A percentile compares a stretch with the other conserved stretches of the same genome.
phyloP scores from a whole-genome alignment of 2,797 vertebrate genomes.

The Cyprinella venusta region DNA sequence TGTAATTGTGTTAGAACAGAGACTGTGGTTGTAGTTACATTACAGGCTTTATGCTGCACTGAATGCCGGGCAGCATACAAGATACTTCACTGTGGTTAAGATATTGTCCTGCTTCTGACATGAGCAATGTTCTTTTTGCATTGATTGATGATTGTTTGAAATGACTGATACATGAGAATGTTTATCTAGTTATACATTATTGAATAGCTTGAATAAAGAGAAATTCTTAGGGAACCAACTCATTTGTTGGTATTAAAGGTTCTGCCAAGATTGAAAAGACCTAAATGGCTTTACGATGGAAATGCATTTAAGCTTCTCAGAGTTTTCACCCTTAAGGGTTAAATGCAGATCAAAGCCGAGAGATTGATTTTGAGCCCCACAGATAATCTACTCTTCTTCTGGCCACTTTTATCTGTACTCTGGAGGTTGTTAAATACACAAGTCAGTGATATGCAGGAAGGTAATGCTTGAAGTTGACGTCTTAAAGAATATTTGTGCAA shows the following conservation, averaged over 20 bases:
- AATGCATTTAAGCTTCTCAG: slow-evolving; percentile 1
- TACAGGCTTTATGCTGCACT: slow-evolving; percentile 5
- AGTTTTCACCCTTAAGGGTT: slow-evolving; percentile 31
- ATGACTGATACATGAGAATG: slow-evolving; percentile 28
- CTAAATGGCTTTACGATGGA: background rate
- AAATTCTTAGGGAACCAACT: background rate
- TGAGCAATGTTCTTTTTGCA: background rate
- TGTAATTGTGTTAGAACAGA: slow-evolving; percentile 25
- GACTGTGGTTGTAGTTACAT: slow-evolving; percentile 1
- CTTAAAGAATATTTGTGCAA: background rate
- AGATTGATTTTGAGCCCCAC: slow-evolving; percentile 37
- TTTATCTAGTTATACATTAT: slow-evolving; percentile 24
- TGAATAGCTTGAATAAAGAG: slow-evolving; percentile 5
- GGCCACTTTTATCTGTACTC: slow-evolving; percentile 13
- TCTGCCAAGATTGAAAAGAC: slow-evolving; percentile 1
- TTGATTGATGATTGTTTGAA: slow-evolving; percentile 33
- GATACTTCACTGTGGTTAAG: slow-evolving; percentile 31
- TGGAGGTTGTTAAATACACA: background rate
- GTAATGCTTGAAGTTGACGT: background rate
- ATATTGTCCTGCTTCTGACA: slow-evolving; percentile 20
- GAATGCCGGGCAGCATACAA: background rate
- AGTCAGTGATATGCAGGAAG: background rate
- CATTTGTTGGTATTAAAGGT: background rate
- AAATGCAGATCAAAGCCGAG: slow-evolving; percentile 39
- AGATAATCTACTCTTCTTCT: background rate